Evolutionary conservation across 2,797 vertebrate genomes (phyloP), one percentile per base, ranked within the genome.

Genomic region (Galagoides demidoff): DNA sequence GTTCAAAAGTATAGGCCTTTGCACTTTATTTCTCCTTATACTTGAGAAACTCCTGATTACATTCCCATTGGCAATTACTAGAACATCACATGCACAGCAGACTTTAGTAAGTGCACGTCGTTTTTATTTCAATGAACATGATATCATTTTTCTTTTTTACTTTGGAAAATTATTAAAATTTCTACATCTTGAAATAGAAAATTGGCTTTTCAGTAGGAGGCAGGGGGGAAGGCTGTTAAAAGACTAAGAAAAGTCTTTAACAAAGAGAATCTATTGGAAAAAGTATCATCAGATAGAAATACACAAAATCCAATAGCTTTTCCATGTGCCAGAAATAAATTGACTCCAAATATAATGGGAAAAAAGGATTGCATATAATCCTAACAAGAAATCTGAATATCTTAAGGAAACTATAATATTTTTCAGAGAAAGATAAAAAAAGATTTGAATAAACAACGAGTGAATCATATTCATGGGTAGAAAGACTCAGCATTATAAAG

Each of bases 141-240:
- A 39, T 34, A 78, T 73, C 29, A 66, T 34, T 71, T 90, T 77
- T 55, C 34, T 78, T 61, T 63, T 90, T 66, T 43, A 49, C 61
- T 83, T 78, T 61, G 4, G 29, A 73, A 87, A 90, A 90, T 66
- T 88, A 85, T 63, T 59, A 78, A 82, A 78, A 87, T 34, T 52
- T n/a, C 59, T 83, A 87, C 11, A 83, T 90, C 77, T 87, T 59
- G 49, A 92, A 85, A 49, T 43, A 29, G 76, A 92, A 43, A 94
- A 63, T 6, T 66, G 37, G 20, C 55, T 92, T 94, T 92, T 52
- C 20, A 55, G 59, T 61, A 19, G 68, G 37, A 90, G 5, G 25
- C 20, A 77, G 10, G 57, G 77, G 14, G 55, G 76, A 77, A 63
- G 5, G 17, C n/a, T 70, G 52, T 82, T 82, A 70, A 84, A 84